Conservation (phyloP, 2,113 vertebrate species). For the Nycticorax nycticorax region DNA sequence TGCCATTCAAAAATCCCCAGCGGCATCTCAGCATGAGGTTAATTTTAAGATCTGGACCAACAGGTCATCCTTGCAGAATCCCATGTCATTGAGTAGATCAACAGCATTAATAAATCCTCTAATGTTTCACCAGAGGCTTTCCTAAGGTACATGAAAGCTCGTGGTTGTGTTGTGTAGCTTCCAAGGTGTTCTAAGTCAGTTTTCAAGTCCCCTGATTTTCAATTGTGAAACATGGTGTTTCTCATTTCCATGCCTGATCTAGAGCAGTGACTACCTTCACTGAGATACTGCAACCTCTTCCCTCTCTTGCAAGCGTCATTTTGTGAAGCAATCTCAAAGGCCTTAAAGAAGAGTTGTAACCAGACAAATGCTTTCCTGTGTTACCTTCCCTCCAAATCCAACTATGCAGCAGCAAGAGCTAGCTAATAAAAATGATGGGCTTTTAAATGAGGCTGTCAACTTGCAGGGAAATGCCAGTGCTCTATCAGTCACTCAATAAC, state of each 20-base stretch:
- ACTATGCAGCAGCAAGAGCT: accelerated
- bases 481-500: neutral
- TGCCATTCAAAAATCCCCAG: neutral
- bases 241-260: neutral
- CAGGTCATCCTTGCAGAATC: neutral
- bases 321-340: neutral
- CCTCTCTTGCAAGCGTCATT: neutral
- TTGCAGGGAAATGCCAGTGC: neutral
- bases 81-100: neutral
- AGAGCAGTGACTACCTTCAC: neutral
- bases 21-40: neutral
- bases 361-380: neutral
- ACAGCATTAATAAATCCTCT: neutral
- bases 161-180: neutral
- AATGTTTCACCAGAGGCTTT: neutral
- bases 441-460: neutral
- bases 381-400: neutral
- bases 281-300: neutral
- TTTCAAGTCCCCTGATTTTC: neutral
- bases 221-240: neutral
- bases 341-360: neutral
- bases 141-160: neutral
- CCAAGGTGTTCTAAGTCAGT: neutral
- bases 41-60: neutral
- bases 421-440: neutral